These are phyloP conservation scores for Lochmaea capreae DNA, from an alignment of 2,888 invertebrate species.

Conservation along the genomic window DNA sequence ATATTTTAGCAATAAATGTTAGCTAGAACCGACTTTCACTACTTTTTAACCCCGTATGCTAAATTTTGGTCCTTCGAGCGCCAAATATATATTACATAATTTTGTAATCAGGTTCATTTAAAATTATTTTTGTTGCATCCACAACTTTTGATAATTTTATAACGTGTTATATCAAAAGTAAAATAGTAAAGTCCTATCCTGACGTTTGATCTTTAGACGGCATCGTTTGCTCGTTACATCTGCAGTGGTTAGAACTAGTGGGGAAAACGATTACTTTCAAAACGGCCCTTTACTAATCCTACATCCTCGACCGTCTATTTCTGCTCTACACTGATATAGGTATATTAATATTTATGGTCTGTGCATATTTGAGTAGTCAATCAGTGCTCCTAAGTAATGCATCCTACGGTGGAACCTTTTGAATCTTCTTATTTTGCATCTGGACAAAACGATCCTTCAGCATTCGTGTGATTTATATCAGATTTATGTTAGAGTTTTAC, in stretches of 20 bases:
- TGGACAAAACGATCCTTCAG: neutral
- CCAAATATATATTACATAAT: no score
- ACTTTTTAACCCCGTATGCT: no score
- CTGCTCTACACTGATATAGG: conserved; percentile 48
- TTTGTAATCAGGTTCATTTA: no score
- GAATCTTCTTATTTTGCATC: conserved; percentile 8
- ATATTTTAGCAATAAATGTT: no score
- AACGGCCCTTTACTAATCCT: neutral
- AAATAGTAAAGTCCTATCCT: no score
- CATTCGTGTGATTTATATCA: neutral
- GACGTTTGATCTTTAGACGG: no score
- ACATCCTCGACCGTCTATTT: neutral
- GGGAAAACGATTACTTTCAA: neutral
- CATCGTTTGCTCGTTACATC: neutral
- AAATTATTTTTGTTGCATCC: no score
- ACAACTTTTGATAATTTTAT: no score
- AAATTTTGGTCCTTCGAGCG: no score
- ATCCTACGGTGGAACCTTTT: conserved; percentile 44
- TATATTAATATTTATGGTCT: conserved; percentile 62
- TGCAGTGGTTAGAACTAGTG: neutral
- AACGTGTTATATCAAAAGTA: no score
- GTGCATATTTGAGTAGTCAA: conserved; percentile 65
- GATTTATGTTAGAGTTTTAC: neutral
- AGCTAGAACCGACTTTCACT: no score
- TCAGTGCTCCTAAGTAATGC: conserved; percentile 63